Evolutionary conservation across 2,797 vertebrate genomes (phyloP).

Genomic region (Mormyrops attenuatus): DNA sequence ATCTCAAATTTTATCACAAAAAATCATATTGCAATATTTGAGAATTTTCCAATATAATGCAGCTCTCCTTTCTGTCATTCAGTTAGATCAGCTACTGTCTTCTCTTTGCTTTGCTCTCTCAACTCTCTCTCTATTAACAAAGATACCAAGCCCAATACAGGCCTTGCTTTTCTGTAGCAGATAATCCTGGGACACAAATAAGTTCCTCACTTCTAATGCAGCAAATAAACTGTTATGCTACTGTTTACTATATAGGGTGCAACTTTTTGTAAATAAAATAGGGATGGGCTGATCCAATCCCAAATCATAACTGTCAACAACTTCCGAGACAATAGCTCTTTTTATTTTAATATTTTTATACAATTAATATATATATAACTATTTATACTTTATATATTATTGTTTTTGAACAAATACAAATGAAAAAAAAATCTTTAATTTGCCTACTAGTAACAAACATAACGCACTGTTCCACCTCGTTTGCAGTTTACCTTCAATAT

Average conservation of each 20-base stretch:
- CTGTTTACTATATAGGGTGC: too few species aligned
- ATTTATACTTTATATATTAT: not conserved
- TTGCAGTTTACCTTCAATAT: not conserved
- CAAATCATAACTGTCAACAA: not conserved
- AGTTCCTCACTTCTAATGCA: too few species aligned
- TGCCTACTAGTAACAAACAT: not conserved
- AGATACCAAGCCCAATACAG: too few species aligned
- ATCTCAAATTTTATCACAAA: not conserved
- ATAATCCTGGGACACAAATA: too few species aligned
- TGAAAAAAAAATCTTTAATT: not conserved
- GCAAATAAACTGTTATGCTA: too few species aligned
- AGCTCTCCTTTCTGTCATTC: too few species aligned
- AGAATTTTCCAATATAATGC: not conserved
- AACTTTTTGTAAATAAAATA: not conserved
- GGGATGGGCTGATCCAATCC: not conserved
- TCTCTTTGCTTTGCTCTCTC: too few species aligned
- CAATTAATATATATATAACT: not conserved
- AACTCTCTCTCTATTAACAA: too few species aligned
- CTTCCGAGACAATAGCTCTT: not conserved
- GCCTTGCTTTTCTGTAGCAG: too few species aligned
- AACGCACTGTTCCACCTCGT: not conserved
- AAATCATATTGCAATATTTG: not conserved
- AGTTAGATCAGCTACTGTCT: not conserved
- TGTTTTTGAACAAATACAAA: not conserved
- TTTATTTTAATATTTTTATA: not conserved